Evolutionary conservation across 1,140 invertebrate genomes (phyloP).

Genomic region (Cryptotermes secundus): DNA sequence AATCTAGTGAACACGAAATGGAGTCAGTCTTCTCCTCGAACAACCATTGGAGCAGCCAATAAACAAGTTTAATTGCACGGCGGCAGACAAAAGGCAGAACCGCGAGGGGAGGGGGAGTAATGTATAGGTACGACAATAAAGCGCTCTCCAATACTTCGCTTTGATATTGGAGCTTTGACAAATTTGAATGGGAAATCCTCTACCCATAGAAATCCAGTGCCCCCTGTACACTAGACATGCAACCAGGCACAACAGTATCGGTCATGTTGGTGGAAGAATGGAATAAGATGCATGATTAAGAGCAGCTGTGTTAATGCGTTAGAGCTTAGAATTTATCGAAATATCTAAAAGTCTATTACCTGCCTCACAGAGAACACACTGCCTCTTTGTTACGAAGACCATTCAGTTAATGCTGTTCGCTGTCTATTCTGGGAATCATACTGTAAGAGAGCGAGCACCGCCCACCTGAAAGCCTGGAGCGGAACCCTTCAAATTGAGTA

Average conservation of each 20-base stretch:
- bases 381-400: too few relatives aligned
- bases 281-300: neutral
- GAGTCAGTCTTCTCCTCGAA: neutral
- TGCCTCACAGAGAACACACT: too few relatives aligned
- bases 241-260: neutral
- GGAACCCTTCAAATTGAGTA: too few relatives aligned
- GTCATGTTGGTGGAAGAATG: neutral
- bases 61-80: conserved; percentile 7
- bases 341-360: too few relatives aligned
- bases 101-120: neutral
- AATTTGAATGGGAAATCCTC: conserved; percentile 13
- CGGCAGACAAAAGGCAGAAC: too few relatives aligned
- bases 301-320: neutral
- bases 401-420: too few relatives aligned
- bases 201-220: neutral
- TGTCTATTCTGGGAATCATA: too few relatives aligned
- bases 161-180: conserved; percentile 12
- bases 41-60: neutral
- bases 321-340: neutral
- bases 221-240: neutral
- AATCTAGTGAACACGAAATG: neutral
- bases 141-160: neutral
- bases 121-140: neutral
- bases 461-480: too few relatives aligned
- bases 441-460: too few relatives aligned